Base-by-base conservation (phyloP, 2,888 invertebrate genomes). In the Oscheius onirici region DNA sequence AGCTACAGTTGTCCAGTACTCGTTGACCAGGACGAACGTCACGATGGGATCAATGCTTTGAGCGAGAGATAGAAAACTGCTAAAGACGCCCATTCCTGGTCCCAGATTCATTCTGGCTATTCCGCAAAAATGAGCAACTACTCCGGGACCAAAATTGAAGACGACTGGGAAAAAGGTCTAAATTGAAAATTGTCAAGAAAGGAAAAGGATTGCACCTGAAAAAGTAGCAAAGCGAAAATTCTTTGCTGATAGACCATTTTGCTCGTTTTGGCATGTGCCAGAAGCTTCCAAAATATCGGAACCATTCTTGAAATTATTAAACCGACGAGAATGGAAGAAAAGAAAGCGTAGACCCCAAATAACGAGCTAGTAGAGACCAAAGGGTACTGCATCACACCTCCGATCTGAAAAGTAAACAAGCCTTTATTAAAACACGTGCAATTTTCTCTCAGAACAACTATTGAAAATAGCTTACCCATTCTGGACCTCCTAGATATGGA, bases 401-500 rank as follows among this genome's bases (percentile, higher is more conserved):
- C 28, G 1, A 55, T 28, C 28, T 26, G n/a, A 20, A 51, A 20
- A 11, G 51, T 20, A 20, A 43, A 11, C 43, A 8, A 8, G 15
- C 15, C 43, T 13, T 43, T 13, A 43, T 43, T 43, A 43, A 43
- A 43, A 8, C 8, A 43, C 43, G 15, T 11, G 52, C 13, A 52
- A 49, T n/a, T n/a, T n/a, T n/a, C n/a, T n/a, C n/a, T n/a, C n/a
- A n/a, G n/a, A n/a, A n/a, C n/a, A n/a, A n/a, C n/a, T n/a, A n/a
- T n/a, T n/a, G n/a, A n/a, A n/a, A n/a, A n/a, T n/a, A n/a, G n/a
- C 28, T 6, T 55, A 55, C 55, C 55, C 55, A 55, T 55, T 55
- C 55, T 26, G 55, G 55, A 15, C 55, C 55, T 3, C 55, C 55
- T 15, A 55, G 22, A 55, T 55, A 55, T 15, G 55, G 28, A 13